These are phyloP conservation scores for Canis aureus DNA, from an alignment of 2,113 vertebrate genomes.

Conservation along the genomic window DNA sequence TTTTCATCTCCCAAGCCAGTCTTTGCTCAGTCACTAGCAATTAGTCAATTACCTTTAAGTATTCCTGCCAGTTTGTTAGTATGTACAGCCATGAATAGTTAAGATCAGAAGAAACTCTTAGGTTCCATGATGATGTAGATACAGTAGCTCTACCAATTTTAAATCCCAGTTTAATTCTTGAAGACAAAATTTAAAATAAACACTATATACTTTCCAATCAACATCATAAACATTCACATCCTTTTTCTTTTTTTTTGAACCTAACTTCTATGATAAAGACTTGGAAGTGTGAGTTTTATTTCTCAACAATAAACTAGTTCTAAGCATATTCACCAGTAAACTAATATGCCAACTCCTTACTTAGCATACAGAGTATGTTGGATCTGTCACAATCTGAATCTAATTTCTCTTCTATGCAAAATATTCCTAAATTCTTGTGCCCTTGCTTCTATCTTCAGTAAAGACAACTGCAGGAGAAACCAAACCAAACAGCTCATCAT, in stretches of 20 bases:
- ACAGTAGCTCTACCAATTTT: not conserved
- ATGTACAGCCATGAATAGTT: not conserved
- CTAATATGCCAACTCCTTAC: not conserved
- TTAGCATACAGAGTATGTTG: not conserved
- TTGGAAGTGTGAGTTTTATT: not conserved
- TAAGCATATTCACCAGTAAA: not conserved
- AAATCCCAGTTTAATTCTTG: not conserved
- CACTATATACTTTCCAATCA: not conserved
- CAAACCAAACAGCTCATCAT: not conserved
- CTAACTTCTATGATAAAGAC: not conserved
- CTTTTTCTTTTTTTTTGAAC: not conserved
- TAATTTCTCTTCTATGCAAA: not conserved
- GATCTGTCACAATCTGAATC: not conserved
- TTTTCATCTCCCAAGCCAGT: not conserved
- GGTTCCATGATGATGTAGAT: not conserved
- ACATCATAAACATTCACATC: not conserved
- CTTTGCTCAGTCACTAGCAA: not conserved
- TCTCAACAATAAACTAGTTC: not conserved
- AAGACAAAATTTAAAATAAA: constrained; percentile 19
- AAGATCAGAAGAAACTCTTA: constrained; percentile 10
- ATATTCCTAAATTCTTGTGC: not conserved
- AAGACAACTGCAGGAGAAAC: not conserved
- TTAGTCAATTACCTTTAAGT: not conserved
- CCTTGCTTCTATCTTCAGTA: not conserved
- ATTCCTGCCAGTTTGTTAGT: not conserved